These are phyloP conservation scores for Aphelinus atriplicis DNA, from an alignment of 1,140 invertebrate species.

Conservation along the genomic window DNA sequence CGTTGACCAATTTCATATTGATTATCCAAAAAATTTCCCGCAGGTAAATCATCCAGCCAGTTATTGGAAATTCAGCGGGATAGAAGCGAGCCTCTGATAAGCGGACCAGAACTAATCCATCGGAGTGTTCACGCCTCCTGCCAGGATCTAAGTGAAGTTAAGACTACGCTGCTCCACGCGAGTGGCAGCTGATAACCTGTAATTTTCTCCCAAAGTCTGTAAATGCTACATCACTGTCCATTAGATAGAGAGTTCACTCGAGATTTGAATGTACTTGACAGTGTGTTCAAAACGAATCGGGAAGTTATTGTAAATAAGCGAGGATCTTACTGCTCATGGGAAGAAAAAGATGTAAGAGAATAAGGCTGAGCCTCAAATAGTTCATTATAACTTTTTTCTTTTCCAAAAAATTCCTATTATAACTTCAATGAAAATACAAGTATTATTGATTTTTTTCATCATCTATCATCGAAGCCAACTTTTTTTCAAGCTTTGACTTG, in stretches of 20 bases:
- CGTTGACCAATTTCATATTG: not conserved
- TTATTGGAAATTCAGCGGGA: constrained; percentile 48
- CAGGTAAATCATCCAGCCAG: constrained; percentile 54
- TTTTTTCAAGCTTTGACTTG: too few species aligned
- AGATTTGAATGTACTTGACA: too few species aligned
- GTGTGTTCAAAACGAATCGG: too few species aligned
- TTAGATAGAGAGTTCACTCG: not conserved
- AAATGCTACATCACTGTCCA: constrained; percentile 13
- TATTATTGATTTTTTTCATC: too few species aligned
- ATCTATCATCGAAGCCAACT: too few species aligned
- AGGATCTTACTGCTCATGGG: too few species aligned
- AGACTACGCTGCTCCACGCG: constrained; percentile 58
- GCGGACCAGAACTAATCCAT: constrained; percentile 55
- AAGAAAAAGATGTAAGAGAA: too few species aligned
- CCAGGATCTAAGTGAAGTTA: constrained; percentile 60
- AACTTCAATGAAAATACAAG: too few species aligned
- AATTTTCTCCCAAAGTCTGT: constrained; percentile 18
- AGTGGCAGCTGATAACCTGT: constrained; percentile 54
- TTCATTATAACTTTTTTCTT: too few species aligned
- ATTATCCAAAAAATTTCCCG: constrained; percentile 36
- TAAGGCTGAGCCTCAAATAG: too few species aligned
- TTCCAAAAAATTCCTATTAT: too few species aligned
- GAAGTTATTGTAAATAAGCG: too few species aligned
- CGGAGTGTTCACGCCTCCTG: constrained; percentile 53
- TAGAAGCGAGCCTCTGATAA: constrained; percentile 49